Evolutionary conservation across 2,113 vertebrate genomes (phyloP).

Genomic region (Myotis brandtii): DNA sequence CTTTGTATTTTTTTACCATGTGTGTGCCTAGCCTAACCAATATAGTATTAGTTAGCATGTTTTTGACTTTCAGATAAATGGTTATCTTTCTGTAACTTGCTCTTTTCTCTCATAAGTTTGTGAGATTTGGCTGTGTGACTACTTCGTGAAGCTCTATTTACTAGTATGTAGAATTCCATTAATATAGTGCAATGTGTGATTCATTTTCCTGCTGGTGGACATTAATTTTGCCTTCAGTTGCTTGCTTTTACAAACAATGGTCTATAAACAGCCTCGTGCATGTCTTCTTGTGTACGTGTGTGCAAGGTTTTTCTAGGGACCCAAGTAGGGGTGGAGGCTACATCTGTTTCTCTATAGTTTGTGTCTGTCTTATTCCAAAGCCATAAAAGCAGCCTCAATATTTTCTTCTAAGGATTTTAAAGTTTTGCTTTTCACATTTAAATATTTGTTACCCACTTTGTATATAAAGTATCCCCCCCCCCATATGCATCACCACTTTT

Average conservation of each 20-base stretch:
- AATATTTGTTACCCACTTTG: background rate
- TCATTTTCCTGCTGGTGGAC: background rate
- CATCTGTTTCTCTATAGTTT: background rate
- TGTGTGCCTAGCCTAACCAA: background rate
- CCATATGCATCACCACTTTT: background rate
- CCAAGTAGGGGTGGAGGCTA: background rate
- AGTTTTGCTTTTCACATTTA: conserved; percentile 7
- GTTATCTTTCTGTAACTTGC: conserved; percentile 4
- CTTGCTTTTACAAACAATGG: background rate
- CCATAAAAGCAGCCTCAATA: background rate
- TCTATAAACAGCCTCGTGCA: background rate
- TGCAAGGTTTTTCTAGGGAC: background rate
- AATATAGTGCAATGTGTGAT: background rate
- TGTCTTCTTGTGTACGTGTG: background rate
- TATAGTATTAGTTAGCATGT: background rate
- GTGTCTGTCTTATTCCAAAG: background rate
- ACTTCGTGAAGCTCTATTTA: background rate
- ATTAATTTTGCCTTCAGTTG: background rate
- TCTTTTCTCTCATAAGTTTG: background rate
- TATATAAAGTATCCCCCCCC: background rate
- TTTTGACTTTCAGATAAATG: conserved; percentile 9
- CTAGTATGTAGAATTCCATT: background rate
- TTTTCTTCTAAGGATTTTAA: conserved; percentile 29
- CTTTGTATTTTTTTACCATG: conserved; percentile 10
- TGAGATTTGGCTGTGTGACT: background rate